Percentiles rank a stretch among this genome's conserved stretches.
These are phyloP conservation scores for Euleptes europaea DNA, from an alignment of 2,113 vertebrate species.

Conservation along the genomic window DNA sequence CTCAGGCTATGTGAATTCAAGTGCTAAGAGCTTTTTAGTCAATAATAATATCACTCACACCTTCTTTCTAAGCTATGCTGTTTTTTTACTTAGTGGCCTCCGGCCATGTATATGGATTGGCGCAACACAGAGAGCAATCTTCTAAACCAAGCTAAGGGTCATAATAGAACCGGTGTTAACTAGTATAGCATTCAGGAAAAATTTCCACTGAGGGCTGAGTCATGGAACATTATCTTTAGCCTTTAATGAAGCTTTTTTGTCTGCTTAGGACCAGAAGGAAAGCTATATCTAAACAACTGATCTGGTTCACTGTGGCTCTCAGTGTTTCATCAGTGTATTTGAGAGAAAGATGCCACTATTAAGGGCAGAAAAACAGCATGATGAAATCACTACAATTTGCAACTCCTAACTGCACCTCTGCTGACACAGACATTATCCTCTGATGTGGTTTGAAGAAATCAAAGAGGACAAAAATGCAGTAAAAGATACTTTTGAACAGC, in stretches of 20 bases:
- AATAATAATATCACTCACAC: background rate
- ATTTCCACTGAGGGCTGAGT: background rate
- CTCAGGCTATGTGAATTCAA: background rate
- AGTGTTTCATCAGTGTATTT: slow-evolving; percentile 14
- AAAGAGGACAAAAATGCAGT: slow-evolving; percentile 18
- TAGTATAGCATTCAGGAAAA: slow-evolving; percentile 29
- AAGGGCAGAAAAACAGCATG: slow-evolving; percentile 15
- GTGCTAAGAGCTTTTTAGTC: background rate
- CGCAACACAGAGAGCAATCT: background rate
- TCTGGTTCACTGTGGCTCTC: background rate
- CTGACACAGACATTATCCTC: slow-evolving; percentile 21
- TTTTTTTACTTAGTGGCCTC: background rate
- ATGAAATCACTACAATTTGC: slow-evolving; percentile 24
- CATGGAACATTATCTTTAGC: background rate
- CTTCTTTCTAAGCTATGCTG: background rate
- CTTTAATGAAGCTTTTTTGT: background rate
- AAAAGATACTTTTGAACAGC: slow-evolving; percentile 26
- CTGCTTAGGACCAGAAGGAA: slow-evolving; percentile 12
- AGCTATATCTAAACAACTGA: slow-evolving; percentile 18
- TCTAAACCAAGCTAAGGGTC: slow-evolving; percentile 27
- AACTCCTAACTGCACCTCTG: slow-evolving; percentile 11
- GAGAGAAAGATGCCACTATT: slow-evolving; percentile 5
- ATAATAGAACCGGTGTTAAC: slow-evolving; percentile 11
- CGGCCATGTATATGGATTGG: background rate
- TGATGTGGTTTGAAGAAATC: slow-evolving; percentile 6